Evolutionary conservation across 2,113 vertebrate genomes (phyloP), one percentile per base, ranked within the genome.

Genomic region (Miniopterus natalensis): DNA sequence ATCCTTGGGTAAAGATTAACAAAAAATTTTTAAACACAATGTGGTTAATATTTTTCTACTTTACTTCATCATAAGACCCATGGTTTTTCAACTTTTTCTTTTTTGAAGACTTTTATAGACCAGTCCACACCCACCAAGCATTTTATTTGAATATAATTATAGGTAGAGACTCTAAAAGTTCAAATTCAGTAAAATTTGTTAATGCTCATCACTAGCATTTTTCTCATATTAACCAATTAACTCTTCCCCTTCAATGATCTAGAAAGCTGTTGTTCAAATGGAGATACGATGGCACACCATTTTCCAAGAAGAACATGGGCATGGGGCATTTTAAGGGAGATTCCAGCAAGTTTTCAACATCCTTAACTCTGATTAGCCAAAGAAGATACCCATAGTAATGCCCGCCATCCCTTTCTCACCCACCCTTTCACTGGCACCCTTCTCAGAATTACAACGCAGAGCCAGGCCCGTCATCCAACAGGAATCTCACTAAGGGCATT

Each of bases 121-220:
- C n/a, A 36, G 71, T 27, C 27, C 77, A 95, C 1, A 61, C 3
- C 45, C 2, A 51, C 8, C 3, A 40, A 61, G 14, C 49, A 45
- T 77, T 90, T 96, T 13, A 55, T 75, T 59, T 65, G 3, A 92
- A n/a, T 73, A 73, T 78, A 71, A 91, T 78, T 83, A 90, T 31
- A 8, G 5, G 9, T 29, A 23, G 31, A 61, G n/a, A 95, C 47
- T 13, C 55, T 75, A 7, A 79, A 92, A 81, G 9, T 42, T 77
- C 73, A 91, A 89, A 84, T 89, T 79, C 20, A 83, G 29, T 42
- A 66, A 61, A 53, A 73, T 71, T 36, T 36, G 17, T 40, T 68
- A 81, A 59, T 47, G 17, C 5, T 94, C 31, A 59, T 36, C 61
- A 14, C 27, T 83, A 70, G 51, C 18, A 79, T 91, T 92, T 93